Conservation (phyloP, 2,113 vertebrate species). For the Numida meleagris region DNA sequence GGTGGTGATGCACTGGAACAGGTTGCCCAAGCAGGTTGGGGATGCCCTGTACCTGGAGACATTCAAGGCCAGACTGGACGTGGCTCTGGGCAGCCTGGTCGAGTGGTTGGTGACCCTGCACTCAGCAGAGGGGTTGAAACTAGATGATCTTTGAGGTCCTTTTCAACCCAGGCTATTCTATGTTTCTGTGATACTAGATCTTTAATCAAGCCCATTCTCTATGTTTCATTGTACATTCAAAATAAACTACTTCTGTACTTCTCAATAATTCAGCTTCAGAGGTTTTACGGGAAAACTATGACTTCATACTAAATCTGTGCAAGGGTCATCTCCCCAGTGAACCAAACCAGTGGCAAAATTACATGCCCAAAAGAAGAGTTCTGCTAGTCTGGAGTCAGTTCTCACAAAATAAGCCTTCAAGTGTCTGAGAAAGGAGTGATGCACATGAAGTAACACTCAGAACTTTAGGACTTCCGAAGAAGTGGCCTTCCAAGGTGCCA, state of each 20-base stretch:
- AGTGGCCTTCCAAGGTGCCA: neutral
- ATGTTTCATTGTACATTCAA: neutral
- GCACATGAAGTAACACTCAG: rapidly evolving
- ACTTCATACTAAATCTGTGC: neutral
- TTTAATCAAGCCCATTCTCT: neutral
- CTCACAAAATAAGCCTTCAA: neutral
- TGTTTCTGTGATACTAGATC: no score
- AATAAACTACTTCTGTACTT: neutral
- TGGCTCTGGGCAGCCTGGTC: no score
- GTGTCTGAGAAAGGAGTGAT: neutral
- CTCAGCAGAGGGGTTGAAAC: no score
- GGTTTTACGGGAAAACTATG: neutral
- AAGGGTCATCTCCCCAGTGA: neutral
- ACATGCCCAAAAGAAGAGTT: neutral
- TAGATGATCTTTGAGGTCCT: no score
- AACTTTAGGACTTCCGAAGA: neutral
- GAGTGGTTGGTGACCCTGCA: no score
- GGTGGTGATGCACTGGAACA: no score
- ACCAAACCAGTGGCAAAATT: neutral
- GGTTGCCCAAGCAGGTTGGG: no score
- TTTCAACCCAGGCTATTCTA: no score
- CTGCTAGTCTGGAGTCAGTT: neutral
- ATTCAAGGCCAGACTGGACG: no score
- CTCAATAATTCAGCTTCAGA: neutral
- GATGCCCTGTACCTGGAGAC: no score